Evolutionary conservation across 2,888 invertebrate genomes (phyloP), one percentile per base, ranked within the genome.

Genomic region (Stegophylla sp.): DNA sequence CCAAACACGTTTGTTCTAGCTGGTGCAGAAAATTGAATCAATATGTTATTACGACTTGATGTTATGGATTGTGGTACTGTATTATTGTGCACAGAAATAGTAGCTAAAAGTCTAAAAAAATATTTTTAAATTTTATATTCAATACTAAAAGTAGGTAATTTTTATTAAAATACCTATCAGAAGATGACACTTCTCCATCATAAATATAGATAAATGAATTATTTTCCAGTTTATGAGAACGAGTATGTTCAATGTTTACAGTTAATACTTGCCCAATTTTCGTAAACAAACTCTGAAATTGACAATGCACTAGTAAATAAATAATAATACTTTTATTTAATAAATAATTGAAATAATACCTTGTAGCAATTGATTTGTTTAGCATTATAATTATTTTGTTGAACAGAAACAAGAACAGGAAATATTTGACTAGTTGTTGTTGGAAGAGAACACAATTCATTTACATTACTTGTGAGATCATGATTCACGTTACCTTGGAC

Each of bases 31-130:
- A 96, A 96, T 85, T 91, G 90, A 26, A 98, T 90, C 85, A 90
- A 94, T 86, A 97, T 90, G 86, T 92, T 91, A 85, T 93, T 93
- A 82, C 91, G 89, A 0, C 92, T 92, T 4, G 95, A 93, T 4
- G 95, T 94, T 15, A 96, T 90, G 85, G 94, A 94, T 86, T 97
- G 96, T 0, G 96, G 95, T 84, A 95, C 89, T 0, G 96, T 95
- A 82, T 91, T 91, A 86, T 98, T 98, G 85, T 91, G 89, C 71
- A 97, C 91, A 77, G 88, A 88, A 86, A 96, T 92, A 0, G 89
- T 88, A 26, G 92, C 90, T 61, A 97, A 85, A 34, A 94, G 87
- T 84, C 91, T 79, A 71, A 34, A 91, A 84, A 81, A 90, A 90
- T 0, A 84, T 3, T 86, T 83, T 63, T 84, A 84, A 56, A 61